Evolutionary conservation across 1,140 invertebrate genomes (phyloP).

Genomic region (Drosophila auraria): DNA sequence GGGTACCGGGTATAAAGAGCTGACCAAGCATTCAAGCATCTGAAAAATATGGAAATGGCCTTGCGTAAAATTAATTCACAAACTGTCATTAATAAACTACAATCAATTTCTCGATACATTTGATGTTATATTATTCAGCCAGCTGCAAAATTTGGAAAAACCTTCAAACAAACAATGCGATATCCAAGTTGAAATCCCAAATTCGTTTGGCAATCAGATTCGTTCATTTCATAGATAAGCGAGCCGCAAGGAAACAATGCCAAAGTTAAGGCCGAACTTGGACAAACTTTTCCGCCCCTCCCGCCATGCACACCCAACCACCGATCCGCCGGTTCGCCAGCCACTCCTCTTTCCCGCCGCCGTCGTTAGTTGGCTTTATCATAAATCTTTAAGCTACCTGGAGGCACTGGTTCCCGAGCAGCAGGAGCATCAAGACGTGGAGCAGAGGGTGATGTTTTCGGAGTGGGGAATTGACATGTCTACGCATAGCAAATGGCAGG

Average conservation of each 20-base stretch:
- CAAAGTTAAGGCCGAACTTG: constrained; percentile 70
- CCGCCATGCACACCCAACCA: background rate
- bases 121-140: constrained; percentile 32
- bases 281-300: constrained; percentile 57
- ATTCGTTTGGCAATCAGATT: constrained; percentile 59
- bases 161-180: constrained; percentile 6
- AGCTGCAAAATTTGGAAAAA: background rate
- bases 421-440: background rate
- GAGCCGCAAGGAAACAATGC: constrained; percentile 68
- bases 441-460: constrained; percentile 6
- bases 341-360: background rate
- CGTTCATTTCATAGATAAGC: constrained; percentile 78
- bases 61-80: constrained; percentile 11
- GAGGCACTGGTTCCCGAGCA: constrained; percentile 19
- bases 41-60: constrained; percentile 4
- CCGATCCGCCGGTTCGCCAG: background rate
- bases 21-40: too few species aligned
- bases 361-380: constrained; percentile 64
- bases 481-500: constrained; percentile 66
- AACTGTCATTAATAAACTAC: constrained; percentile 11
- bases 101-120: constrained; percentile 19
- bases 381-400: constrained; percentile 80
- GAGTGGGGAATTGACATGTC: constrained; percentile 67
- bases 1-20: too few species aligned
- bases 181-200: constrained; percentile 22